Conservation (phyloP, 2,888 invertebrate genomes). For the Xestia ashworthii region DNA sequence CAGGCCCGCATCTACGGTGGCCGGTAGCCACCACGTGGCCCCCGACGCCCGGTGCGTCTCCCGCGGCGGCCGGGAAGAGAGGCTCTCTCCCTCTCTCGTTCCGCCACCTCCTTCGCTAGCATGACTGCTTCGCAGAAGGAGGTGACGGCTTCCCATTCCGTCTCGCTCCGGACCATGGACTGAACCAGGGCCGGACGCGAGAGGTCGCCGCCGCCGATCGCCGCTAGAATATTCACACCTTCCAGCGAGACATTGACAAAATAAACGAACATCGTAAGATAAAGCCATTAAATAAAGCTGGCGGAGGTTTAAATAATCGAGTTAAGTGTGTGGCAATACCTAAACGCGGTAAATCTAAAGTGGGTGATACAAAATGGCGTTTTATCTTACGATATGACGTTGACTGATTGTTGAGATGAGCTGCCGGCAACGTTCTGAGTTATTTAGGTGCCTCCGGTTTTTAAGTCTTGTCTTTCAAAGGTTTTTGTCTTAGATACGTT, state of each 20-base stretch:
- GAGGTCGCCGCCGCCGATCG: too few relatives aligned
- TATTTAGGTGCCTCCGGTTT: conserved; percentile 6
- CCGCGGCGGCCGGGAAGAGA: too few relatives aligned
- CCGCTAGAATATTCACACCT: conserved; percentile 10
- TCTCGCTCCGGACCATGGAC: too few relatives aligned
- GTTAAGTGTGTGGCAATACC: conserved; percentile 73
- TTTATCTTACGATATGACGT: conserved; percentile 81
- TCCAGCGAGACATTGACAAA: conserved; percentile 23
- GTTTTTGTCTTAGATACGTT: neutral
- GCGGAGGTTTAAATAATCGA: conserved; percentile 73
- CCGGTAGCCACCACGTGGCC: too few relatives aligned
- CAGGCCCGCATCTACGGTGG: too few relatives aligned
- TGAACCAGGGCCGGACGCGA: too few relatives aligned
- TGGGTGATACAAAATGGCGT: conserved; percentile 79
- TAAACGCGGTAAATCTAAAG: conserved; percentile 79
- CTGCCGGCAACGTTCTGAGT: conserved; percentile 1
- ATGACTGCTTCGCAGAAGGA: too few relatives aligned
- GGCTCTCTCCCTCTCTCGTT: too few relatives aligned
- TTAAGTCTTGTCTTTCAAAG: neutral
- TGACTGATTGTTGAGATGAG: conserved; percentile 78
- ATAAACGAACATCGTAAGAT: conserved; percentile 59
- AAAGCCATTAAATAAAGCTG: conserved; percentile 52
- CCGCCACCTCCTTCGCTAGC: too few relatives aligned
- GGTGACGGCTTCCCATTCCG: too few relatives aligned
- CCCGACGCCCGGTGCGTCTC: too few relatives aligned